phyloP scores from a whole-genome alignment of 2,113 vertebrate species.

The Sinosuthora webbiana region DNA sequence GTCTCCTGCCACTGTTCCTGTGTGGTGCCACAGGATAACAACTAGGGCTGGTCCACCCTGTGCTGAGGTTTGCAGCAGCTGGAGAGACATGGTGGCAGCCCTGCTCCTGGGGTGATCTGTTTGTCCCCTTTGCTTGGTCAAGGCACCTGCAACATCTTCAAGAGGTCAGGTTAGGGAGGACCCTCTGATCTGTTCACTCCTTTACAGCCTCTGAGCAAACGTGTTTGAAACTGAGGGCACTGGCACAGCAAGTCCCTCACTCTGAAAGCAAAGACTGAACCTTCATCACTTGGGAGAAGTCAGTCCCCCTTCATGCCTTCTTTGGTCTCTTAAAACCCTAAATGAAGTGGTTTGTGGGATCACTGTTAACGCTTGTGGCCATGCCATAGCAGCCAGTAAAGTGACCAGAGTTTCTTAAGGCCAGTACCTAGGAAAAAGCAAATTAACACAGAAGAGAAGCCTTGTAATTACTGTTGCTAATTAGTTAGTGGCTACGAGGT shows the following conservation, averaged over 20 bases:
- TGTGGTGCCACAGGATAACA: accelerated
- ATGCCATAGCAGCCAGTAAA: neutral
- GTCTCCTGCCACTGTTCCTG: neutral
- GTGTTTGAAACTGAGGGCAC: accelerated
- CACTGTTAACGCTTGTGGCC: neutral
- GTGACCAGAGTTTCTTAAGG: neutral
- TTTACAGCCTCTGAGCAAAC: neutral
- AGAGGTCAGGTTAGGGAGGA: neutral
- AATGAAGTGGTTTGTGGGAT: neutral
- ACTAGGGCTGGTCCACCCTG: neutral
- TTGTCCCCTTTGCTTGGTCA: neutral
- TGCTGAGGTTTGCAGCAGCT: neutral
- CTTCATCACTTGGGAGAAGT: neutral
- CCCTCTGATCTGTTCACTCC: neutral
- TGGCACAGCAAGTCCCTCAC: neutral
- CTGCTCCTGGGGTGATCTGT: neutral
- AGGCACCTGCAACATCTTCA: neutral
- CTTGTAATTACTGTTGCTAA: neutral
- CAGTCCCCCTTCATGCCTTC: neutral
- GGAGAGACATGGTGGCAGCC: neutral
- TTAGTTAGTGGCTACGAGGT: conserved; percentile 13
- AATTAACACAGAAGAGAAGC: neutral
- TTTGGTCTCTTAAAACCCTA: neutral
- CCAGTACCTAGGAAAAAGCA: neutral
- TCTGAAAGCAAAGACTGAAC: neutral